phyloP scores from a whole-genome alignment of 2,113 vertebrate genomes.

The Alligator mississippiensis region DNA sequence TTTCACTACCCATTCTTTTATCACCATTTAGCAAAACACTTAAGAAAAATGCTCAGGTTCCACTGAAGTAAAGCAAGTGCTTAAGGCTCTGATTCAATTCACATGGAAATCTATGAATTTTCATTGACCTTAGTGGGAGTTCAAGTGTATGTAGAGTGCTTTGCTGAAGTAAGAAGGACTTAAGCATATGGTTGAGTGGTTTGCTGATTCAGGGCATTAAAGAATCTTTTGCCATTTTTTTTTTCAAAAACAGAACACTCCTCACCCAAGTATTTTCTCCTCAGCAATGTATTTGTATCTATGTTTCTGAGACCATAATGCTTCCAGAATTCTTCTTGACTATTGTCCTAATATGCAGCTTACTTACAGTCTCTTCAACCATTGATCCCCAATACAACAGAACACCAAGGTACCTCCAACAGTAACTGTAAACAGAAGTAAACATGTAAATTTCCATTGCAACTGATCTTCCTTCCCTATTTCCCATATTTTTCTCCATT shows the following conservation, averaged over 20 bases:
- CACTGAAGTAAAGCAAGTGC: neutral
- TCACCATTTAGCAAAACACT: neutral
- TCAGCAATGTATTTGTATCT: neutral
- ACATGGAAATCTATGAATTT: neutral
- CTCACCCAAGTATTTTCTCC: neutral
- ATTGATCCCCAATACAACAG: no score
- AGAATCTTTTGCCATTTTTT: neutral
- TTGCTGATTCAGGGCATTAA: conserved; percentile 29
- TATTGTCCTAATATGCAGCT: neutral
- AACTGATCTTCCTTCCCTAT: neutral
- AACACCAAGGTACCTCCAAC: no score
- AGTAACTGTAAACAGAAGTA: no score
- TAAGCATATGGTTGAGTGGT: conserved; percentile 20
- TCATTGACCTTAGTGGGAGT: conserved; percentile 12
- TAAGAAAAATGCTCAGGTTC: neutral
- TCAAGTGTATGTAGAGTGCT: conserved; percentile 50
- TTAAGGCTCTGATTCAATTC: neutral
- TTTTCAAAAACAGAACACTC: neutral
- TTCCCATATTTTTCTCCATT: rapidly evolving
- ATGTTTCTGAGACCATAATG: neutral
- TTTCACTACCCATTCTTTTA: neutral
- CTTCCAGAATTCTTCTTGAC: neutral
- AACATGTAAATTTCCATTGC: neutral
- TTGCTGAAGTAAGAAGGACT: conserved; percentile 44
- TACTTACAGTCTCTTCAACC: no score